phyloP scores from a whole-genome alignment of 2,888 invertebrate species.

The Rhamnusium bicolor region DNA sequence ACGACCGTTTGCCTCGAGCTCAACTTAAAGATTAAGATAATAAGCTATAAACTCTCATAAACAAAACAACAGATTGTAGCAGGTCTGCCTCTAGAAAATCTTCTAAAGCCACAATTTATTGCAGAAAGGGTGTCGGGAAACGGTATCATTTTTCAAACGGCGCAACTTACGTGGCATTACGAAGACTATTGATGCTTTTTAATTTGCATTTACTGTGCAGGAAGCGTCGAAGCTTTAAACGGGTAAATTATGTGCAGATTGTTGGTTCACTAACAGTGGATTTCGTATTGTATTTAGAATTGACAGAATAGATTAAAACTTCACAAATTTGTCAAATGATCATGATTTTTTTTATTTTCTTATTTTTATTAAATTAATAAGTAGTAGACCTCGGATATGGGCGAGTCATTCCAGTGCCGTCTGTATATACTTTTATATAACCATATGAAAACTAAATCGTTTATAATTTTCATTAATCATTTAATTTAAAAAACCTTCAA shows the following conservation, averaged over 20 bases:
- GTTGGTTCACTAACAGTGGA: neutral
- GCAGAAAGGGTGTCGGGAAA: conserved; percentile 3
- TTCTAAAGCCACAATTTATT: conserved; percentile 24
- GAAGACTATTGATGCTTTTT: neutral
- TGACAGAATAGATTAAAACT: too few species aligned
- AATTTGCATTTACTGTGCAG: neutral
- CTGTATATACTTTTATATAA: too few species aligned
- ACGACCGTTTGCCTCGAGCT: conserved; percentile 43
- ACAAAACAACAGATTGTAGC: conserved; percentile 44
- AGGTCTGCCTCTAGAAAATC: conserved; percentile 26
- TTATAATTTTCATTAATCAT: too few species aligned
- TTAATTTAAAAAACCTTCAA: too few species aligned
- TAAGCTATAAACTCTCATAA: conserved; percentile 43
- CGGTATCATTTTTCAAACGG: conserved; percentile 25
- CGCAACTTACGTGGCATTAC: neutral
- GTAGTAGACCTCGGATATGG: too few species aligned
- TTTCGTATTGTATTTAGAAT: too few species aligned
- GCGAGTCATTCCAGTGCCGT: too few species aligned
- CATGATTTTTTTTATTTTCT: too few species aligned
- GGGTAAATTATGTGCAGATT: neutral
- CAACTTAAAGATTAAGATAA: conserved; percentile 44
- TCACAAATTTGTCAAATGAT: too few species aligned
- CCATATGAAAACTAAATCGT: too few species aligned
- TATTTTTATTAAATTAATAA: too few species aligned
- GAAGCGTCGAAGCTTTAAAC: neutral